A percentile compares a stretch with the other conserved stretches of the same genome.
Conservation (phyloP, 2,888 invertebrate genomes). For the Drosophila quasianomalipes region DNA sequence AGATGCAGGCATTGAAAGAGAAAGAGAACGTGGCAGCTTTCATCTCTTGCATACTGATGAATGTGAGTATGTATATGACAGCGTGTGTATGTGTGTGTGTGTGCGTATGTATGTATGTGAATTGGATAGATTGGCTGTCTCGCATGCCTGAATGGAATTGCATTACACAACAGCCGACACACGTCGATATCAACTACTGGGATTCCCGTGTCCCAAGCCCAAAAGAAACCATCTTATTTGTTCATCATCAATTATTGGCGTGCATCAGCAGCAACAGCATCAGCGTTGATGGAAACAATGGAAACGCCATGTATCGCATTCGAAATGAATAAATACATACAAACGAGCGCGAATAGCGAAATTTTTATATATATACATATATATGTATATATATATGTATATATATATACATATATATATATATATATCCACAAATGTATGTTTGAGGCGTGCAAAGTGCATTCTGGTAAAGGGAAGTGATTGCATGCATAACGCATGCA, state of each 20-base stretch:
- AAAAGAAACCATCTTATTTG: slow-evolving; percentile 81
- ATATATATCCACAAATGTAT: slow-evolving; percentile 17
- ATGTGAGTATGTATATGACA: slow-evolving; percentile 38
- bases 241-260: slow-evolving; percentile 82
- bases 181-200: slow-evolving; percentile 44
- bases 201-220: slow-evolving; percentile 44
- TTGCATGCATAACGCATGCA: slow-evolving; percentile 55
- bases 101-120: slow-evolving; percentile 44
- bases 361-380: neutral
- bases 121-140: slow-evolving; percentile 79
- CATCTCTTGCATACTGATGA: slow-evolving; percentile 78
- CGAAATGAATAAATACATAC: slow-evolving; percentile 33
- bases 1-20: slow-evolving; percentile 9
- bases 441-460: slow-evolving; percentile 51
- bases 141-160: slow-evolving; percentile 80
- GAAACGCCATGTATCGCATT: slow-evolving; percentile 66
- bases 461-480: slow-evolving; percentile 43
- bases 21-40: slow-evolving; percentile 50
- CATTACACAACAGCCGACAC: slow-evolving; percentile 70
- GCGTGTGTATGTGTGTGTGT: slow-evolving; percentile 17
- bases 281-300: slow-evolving; percentile 75
- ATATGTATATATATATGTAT: neutral
- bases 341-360: neutral
- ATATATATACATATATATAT: slow-evolving; percentile 9
- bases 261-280: slow-evolving; percentile 66